A percentile compares a stretch with the other conserved stretches of the same genome.
These are phyloP conservation scores for Asteroscopus sphinx DNA, from an alignment of 2,888 invertebrate genomes.

Conservation along the genomic window DNA sequence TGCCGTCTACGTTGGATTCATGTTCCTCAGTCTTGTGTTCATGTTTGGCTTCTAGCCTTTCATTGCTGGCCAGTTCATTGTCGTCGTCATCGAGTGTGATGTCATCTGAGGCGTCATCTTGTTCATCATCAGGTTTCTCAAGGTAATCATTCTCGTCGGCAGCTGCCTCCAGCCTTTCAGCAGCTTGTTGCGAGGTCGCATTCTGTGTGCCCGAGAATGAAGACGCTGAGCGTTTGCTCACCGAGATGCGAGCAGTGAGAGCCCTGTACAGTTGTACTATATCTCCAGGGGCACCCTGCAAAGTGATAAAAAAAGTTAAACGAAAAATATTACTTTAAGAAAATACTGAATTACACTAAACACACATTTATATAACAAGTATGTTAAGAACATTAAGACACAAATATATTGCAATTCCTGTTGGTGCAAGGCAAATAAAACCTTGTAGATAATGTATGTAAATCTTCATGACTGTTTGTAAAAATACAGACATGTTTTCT, in stretches of 20 bases:
- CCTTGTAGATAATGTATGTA: conserved; percentile 18
- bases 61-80: conserved; percentile 47
- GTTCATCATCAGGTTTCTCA: conserved; percentile 65
- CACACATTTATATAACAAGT: neutral
- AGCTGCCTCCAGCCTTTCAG: conserved; percentile 77
- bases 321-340: neutral
- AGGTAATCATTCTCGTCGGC: conserved; percentile 71
- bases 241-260: conserved; percentile 74
- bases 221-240: conserved; percentile 65
- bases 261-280: conserved; percentile 79
- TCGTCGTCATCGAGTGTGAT: conserved; percentile 59
- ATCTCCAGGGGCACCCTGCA: conserved; percentile 82
- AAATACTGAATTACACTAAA: conserved; percentile 2
- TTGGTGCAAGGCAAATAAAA: conserved; percentile 9
- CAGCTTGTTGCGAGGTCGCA: conserved; percentile 74
- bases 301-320: conserved; percentile 23
- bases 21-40: conserved; percentile 72
- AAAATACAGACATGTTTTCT: neutral
- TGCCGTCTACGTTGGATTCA: conserved; percentile 67
- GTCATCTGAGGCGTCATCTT: conserved; percentile 56
- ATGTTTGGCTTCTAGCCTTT: conserved; percentile 65
- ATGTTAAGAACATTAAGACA: neutral
- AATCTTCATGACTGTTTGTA: conserved; percentile 7
- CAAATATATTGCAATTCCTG: conserved; percentile 1
- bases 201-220: conserved; percentile 62